Evolutionary conservation across 2,113 vertebrate species (phyloP).

Genomic region (Ptilorrhoa leucosticta): DNA sequence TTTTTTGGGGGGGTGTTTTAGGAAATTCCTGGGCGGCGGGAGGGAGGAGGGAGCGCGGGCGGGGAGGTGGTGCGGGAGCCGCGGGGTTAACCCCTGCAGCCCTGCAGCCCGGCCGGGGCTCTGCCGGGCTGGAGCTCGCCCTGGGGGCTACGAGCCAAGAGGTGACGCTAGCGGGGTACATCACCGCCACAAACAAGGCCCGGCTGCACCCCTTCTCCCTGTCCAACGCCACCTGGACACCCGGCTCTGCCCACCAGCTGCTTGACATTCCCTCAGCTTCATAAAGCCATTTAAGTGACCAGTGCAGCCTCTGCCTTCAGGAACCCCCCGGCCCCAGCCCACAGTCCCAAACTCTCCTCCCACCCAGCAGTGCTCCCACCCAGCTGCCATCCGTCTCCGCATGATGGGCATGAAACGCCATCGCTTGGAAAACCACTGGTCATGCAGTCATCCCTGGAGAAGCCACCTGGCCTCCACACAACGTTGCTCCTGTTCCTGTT

Average conservation of each 20-base stretch:
- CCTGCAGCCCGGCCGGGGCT: neutral
- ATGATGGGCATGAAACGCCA: fast-evolving
- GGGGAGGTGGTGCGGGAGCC: neutral
- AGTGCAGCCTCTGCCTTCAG: neutral
- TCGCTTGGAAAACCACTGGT: fast-evolving
- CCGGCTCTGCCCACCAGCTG: neutral
- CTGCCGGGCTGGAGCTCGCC: neutral
- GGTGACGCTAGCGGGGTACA: neutral
- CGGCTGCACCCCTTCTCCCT: neutral
- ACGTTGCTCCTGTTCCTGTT: neutral
- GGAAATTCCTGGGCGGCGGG: neutral
- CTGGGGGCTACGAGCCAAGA: neutral
- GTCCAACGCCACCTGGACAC: neutral
- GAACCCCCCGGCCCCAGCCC: fast-evolving
- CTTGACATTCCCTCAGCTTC: neutral
- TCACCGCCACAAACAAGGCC: fast-evolving
- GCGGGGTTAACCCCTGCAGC: constrained; percentile 31
- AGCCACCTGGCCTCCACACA: neutral
- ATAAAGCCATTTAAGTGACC: neutral
- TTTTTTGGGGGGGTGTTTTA: neutral
- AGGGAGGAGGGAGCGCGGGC: neutral
- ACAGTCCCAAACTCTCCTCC: neutral
- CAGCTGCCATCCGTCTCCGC: fast-evolving
- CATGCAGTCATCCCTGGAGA: neutral
- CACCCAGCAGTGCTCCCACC: fast-evolving